A percentile compares a stretch with the other conserved stretches of the same genome.
These are phyloP conservation scores for Carollia perspicillata DNA, from an alignment of 2,113 vertebrate species.

Conservation along the genomic window DNA sequence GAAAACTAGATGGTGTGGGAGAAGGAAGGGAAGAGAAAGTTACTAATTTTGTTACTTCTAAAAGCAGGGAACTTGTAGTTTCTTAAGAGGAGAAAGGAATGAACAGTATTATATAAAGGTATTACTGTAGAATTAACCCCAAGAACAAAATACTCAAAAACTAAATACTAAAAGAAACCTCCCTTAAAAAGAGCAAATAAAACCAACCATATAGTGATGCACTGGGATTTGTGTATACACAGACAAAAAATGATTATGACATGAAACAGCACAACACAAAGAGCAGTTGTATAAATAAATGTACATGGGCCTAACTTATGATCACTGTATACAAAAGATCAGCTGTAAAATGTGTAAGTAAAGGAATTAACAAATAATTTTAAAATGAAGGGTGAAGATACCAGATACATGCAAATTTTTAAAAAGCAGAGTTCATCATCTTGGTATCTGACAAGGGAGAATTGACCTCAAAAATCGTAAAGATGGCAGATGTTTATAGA, in stretches of 20 bases:
- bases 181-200: background rate
- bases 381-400: background rate
- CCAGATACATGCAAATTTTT: background rate
- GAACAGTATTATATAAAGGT: background rate
- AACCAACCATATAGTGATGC: background rate
- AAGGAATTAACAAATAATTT: background rate
- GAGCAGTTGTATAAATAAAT: background rate
- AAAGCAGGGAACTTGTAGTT: background rate
- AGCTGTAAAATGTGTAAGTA: background rate
- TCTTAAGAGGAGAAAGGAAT: background rate
- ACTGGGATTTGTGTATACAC: background rate
- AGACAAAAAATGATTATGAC: background rate
- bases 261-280: background rate
- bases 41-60: conserved; percentile 15
- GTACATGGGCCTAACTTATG: background rate
- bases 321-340: background rate
- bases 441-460: background rate
- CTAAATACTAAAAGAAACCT: background rate
- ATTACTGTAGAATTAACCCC: background rate
- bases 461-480: background rate
- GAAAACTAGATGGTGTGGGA: background rate
- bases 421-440: background rate
- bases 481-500: background rate
- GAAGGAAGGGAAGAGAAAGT: background rate
- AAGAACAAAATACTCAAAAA: conserved; percentile 10